Evolutionary conservation across 2,888 invertebrate genomes (phyloP).

Genomic region (Harpalus rubripes): DNA sequence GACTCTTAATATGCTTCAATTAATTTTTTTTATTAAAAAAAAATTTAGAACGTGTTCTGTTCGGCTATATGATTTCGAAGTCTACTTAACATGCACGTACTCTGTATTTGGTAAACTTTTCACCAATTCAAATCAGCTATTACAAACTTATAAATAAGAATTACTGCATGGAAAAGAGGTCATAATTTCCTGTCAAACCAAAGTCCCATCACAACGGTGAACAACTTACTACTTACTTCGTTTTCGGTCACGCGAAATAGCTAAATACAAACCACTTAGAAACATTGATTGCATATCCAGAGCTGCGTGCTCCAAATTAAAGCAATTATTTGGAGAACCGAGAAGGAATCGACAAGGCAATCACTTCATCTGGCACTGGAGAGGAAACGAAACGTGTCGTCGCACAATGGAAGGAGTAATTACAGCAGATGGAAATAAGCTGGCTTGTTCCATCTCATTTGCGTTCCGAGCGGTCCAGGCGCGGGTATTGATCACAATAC

Average conservation of each 20-base stretch:
- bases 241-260: conserved; percentile 31
- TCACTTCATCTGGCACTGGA: conserved; percentile 44
- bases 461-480: conserved; percentile 14
- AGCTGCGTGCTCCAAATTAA: conserved; percentile 37
- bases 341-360: conserved; percentile 54
- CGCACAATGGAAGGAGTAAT: conserved; percentile 54
- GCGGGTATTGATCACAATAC: conserved; percentile 1
- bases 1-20: too few relatives aligned
- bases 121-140: background rate
- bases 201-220: background rate
- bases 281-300: conserved; percentile 25
- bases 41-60: too few relatives aligned
- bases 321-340: conserved; percentile 24
- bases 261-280: conserved; percentile 36
- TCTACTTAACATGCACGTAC: too few relatives aligned
- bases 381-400: conserved; percentile 34
- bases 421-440: conserved; percentile 51
- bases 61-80: too few relatives aligned
- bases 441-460: conserved; percentile 39
- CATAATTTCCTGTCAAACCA: conserved; percentile 37
- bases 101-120: background rate
- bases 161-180: conserved; percentile 14
- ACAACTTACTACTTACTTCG: conserved; percentile 9
- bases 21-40: too few relatives aligned
- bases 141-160: conserved; percentile 9